Base-by-base conservation (phyloP, 2,888 invertebrate genomes). In the Cloeon dipterum region DNA sequence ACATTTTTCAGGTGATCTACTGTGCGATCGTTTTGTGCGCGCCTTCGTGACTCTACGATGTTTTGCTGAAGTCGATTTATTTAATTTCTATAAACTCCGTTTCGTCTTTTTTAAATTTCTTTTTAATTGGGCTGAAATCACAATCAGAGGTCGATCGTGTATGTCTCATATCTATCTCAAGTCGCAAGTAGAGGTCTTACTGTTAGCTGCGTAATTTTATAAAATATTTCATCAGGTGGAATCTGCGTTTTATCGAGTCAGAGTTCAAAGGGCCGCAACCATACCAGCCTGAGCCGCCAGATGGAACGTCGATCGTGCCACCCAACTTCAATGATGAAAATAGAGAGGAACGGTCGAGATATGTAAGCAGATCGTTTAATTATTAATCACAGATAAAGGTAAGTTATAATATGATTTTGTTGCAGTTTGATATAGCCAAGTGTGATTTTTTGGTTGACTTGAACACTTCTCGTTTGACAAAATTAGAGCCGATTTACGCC, bases 231-330 rank as follows among this genome's bases (percentile, higher is more conserved):
- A 39, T 38, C 44, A 66, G 68, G 38, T 88, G 85, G 69, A 65
- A 69, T 39, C 56, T 93, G 18, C 69, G 77, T 45, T 94, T 93
- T 53, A 61, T 98, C 11, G 65, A 70, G 48, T 91, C 91, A 11
- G 89, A 91, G 54, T 96, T 96, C 52, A 62, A 77, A 71, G 94
- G 93, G 23, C 96, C 98, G 0, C 82, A 85, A 41, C 74, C 79
- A 3, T 96, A 73, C 52, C 59, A 61, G 0, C 56, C 59, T 14
- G 59, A 57, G 3, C 61, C 62, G 32, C n/a, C 62, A 32, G 77
- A 85, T 52, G 81, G 77, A 49, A 79, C 81, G 1, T 66, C 64
- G 39, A 52, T 71, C 7, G 61, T 78, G 39, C 91, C 85, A 40
- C 58, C 69, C 0, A 63, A 89, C 57, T 93, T 96, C 66, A 98